Evolutionary conservation across 2,797 vertebrate species (phyloP).

Genomic region (Pseudocheirus occidentalis): DNA sequence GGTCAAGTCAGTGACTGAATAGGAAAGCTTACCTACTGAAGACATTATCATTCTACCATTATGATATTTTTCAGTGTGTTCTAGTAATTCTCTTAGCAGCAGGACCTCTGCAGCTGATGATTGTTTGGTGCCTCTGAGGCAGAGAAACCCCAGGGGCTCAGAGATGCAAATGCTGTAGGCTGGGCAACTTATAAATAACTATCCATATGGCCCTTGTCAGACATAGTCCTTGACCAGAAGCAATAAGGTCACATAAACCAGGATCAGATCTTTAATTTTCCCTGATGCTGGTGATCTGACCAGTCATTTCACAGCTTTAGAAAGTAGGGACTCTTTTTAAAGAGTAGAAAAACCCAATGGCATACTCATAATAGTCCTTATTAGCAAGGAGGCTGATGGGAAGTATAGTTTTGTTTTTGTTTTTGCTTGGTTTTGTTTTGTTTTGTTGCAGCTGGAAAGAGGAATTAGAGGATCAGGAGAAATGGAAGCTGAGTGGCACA

Average conservation of each 20-base stretch:
- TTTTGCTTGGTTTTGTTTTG: neutral
- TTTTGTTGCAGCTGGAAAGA: neutral
- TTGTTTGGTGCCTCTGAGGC: neutral
- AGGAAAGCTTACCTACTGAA: neutral
- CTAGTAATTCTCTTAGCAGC: conserved; percentile 11
- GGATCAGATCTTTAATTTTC: neutral
- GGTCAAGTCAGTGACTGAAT: neutral
- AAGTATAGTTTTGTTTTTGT: neutral
- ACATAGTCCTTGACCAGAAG: neutral
- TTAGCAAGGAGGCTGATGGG: neutral
- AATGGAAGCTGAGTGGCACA: neutral
- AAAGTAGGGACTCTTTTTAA: neutral
- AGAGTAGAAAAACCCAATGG: neutral
- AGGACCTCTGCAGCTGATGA: neutral
- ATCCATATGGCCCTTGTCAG: neutral
- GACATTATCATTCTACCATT: conserved; percentile 54
- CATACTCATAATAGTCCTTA: neutral
- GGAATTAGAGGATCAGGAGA: neutral
- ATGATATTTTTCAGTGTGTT: neutral
- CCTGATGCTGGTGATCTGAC: neutral
- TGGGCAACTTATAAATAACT: neutral
- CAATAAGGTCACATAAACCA: neutral
- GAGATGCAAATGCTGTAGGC: neutral
- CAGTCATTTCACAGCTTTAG: neutral
- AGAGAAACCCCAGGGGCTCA: neutral